Percentiles rank a stretch among this genome's conserved stretches.
These are phyloP conservation scores for Pristiophorus japonicus DNA, from an alignment of 2,113 vertebrate species.

Conservation along the genomic window DNA sequence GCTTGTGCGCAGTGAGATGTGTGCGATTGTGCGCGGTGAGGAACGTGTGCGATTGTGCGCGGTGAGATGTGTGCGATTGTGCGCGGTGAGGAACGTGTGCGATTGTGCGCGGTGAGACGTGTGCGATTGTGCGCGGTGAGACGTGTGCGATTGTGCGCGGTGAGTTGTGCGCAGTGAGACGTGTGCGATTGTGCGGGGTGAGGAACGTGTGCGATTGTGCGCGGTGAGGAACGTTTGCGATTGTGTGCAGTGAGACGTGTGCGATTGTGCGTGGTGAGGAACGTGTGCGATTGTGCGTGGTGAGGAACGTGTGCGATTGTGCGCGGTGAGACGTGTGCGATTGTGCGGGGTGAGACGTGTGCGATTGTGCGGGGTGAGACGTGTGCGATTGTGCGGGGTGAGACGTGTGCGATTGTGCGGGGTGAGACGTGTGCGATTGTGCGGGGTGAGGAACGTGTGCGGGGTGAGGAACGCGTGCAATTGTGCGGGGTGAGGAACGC, in stretches of 20 bases:
- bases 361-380: not conserved
- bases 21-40: too few species aligned
- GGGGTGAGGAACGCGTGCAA: not conserved
- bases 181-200: not conserved
- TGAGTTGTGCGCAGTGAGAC: not conserved
- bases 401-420: not conserved
- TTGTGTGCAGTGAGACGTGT: not conserved
- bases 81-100: not conserved
- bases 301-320: not conserved
- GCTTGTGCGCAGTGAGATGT: not conserved
- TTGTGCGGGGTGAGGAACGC: not conserved
- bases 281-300: too few species aligned
- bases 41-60: not conserved
- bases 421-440: not conserved
- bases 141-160: not conserved
- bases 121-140: not conserved
- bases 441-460: too few species aligned
- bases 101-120: not conserved
- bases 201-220: not conserved
- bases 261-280: not conserved
- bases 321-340: too few species aligned
- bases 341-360: not conserved
- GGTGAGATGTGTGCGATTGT: too few species aligned
- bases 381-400: not conserved
- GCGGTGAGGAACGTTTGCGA: too few species aligned